These are phyloP conservation scores for Takifugu flavidus DNA, from an alignment of 2,113 vertebrate genomes.

Conservation along the genomic window DNA sequence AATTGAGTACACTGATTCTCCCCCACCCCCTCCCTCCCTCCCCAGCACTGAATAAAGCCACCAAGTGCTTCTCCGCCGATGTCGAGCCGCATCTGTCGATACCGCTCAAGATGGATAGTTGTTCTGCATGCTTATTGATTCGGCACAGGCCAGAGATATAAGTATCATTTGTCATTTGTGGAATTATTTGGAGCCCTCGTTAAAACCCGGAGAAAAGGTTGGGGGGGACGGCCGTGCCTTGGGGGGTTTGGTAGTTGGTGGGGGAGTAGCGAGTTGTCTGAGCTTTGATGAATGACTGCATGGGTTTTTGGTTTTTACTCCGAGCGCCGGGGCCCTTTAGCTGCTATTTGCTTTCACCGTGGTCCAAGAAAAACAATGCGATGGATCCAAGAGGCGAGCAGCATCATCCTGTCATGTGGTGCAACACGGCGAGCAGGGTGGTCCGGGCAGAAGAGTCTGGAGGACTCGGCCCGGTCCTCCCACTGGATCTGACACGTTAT, in stretches of 20 bases:
- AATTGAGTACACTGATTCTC: constrained; percentile 23
- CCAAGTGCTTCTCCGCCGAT: constrained; percentile 65
- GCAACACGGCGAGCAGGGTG: constrained; percentile 85
- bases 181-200: constrained; percentile 95
- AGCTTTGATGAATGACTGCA: constrained; percentile 92
- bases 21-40: constrained; percentile 20
- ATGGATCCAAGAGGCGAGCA: constrained; percentile 86
- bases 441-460: constrained; percentile 70
- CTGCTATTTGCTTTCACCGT: constrained; percentile 93
- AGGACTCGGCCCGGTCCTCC: constrained; percentile 13
- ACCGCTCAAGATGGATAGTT: constrained; percentile 87
- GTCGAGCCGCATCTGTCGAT: constrained; percentile 81
- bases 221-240: constrained; percentile 71
- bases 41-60: constrained; percentile 69
- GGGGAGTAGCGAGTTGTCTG: constrained; percentile 81
- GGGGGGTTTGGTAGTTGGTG: constrained; percentile 59
- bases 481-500: constrained; percentile 53
- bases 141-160: constrained; percentile 84
- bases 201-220: constrained; percentile 81
- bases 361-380: constrained; percentile 96
- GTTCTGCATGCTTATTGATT: constrained; percentile 92
- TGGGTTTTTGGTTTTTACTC: constrained; percentile 88
- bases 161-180: constrained; percentile 98
- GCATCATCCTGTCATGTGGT: constrained; percentile 84
- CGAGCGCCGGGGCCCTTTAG: constrained; percentile 82